Conservation (phyloP, 1,140 invertebrate genomes). For the Drosophila bifasciata region DNA sequence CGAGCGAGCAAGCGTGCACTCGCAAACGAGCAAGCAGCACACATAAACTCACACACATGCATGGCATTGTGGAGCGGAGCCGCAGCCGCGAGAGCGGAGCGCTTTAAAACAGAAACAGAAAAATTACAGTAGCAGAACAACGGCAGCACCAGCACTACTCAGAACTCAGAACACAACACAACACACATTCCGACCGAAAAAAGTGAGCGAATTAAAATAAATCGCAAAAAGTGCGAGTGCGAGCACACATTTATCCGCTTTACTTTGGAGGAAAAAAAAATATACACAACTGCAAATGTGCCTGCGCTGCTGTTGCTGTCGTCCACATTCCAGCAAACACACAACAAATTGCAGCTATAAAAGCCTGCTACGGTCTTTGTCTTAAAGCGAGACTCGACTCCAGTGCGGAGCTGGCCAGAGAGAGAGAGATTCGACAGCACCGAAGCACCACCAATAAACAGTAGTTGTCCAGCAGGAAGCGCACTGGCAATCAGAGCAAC, state of each 20-base stretch:
- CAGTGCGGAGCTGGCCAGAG: not conserved
- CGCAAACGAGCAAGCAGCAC: constrained; percentile 7
- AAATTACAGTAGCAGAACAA: constrained; percentile 54
- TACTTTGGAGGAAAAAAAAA: too few species aligned
- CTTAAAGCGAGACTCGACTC: constrained; percentile 13
- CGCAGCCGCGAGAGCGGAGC: constrained; percentile 35
- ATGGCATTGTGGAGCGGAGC: constrained; percentile 14
- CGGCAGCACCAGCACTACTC: constrained; percentile 15
- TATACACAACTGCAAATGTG: constrained; percentile 14
- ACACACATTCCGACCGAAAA: constrained; percentile 16
- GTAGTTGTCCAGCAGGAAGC: too few species aligned
- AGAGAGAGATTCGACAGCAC: too few species aligned
- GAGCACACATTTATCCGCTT: too few species aligned
- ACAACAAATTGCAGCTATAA: not conserved
- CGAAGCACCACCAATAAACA: too few species aligned
- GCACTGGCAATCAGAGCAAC: too few species aligned
- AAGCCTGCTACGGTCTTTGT: constrained; percentile 25
- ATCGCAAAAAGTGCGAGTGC: constrained; percentile 48
- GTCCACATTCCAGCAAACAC: not conserved
- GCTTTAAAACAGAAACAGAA: constrained; percentile 51
- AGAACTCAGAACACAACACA: constrained; percentile 38
- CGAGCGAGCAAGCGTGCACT: constrained; percentile 19
- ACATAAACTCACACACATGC: not conserved
- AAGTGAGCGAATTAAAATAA: constrained; percentile 49
- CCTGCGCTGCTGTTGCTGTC: constrained; percentile 8